Conservation (phyloP, 2,113 vertebrate species). For the Myiopsitta monachus region DNA sequence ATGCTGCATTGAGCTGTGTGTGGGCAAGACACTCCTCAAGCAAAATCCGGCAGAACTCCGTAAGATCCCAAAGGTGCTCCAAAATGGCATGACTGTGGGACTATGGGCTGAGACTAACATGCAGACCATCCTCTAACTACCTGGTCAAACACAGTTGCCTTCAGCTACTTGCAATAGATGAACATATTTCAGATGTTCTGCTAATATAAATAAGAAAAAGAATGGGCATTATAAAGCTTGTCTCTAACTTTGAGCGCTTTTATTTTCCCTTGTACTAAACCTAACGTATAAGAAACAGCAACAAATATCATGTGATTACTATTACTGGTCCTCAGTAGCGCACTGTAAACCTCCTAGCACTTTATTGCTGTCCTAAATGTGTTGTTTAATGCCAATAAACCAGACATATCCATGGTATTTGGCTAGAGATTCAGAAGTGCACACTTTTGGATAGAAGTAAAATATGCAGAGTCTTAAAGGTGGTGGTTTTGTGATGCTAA, state of each 20-base stretch:
- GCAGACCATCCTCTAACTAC: not conserved
- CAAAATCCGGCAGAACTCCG: not conserved
- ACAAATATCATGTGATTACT: not conserved
- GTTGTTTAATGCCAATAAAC: not conserved
- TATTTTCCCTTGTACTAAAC: not conserved
- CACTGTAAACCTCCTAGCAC: not conserved
- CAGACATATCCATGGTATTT: not conserved
- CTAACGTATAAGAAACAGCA: not conserved
- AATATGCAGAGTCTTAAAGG: not conserved
- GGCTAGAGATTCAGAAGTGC: not conserved
- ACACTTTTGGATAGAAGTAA: not conserved
- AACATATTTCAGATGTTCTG: not conserved
- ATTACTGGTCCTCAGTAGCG: not conserved
- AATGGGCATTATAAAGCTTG: not conserved
- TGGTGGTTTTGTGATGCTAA: not conserved
- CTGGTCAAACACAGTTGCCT: not conserved
- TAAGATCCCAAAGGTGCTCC: not conserved
- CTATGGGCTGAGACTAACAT: not conserved
- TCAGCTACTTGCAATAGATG: not conserved
- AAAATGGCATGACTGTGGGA: not conserved
- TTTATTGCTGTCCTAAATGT: not conserved
- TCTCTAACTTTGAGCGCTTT: not conserved
- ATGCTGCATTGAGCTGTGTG: not conserved
- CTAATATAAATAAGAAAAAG: not conserved
- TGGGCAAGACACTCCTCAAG: not conserved